A percentile compares a stretch with the other conserved stretches of the same genome.
Conservation (phyloP, 2,797 vertebrate genomes). For the Eidolon dupreanum region DNA sequence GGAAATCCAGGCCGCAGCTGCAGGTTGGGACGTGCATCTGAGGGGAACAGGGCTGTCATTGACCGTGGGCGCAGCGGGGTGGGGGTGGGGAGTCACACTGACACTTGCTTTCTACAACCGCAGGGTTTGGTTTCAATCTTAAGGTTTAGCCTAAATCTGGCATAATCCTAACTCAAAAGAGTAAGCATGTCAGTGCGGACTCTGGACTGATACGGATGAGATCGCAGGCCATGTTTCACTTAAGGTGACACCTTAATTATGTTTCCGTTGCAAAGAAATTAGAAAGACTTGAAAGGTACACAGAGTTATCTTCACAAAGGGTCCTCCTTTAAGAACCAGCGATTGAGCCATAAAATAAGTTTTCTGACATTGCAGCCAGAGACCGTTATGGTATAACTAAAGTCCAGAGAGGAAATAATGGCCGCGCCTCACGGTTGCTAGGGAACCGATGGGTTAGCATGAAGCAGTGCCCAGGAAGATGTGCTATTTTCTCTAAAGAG, state of each 20-base stretch:
- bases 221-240: background rate
- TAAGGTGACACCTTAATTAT: background rate
- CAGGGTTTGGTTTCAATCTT: background rate
- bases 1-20: conserved; percentile 59
- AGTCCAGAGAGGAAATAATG: background rate
- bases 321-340: background rate
- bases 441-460: background rate
- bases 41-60: conserved; percentile 49
- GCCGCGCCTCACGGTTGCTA: background rate
- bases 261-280: background rate
- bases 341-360: background rate
- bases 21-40: conserved; percentile 68
- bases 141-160: background rate
- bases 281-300: background rate
- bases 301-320: background rate
- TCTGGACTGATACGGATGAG: background rate
- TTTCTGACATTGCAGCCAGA: background rate
- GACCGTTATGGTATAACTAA: background rate
- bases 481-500: background rate
- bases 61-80: background rate
- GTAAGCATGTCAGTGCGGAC: background rate
- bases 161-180: background rate
- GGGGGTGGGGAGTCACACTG: background rate
- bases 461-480: background rate
- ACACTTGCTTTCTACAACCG: background rate